Conservation (phyloP, 2,888 invertebrate genomes). For the Cerastis rubricosa region DNA sequence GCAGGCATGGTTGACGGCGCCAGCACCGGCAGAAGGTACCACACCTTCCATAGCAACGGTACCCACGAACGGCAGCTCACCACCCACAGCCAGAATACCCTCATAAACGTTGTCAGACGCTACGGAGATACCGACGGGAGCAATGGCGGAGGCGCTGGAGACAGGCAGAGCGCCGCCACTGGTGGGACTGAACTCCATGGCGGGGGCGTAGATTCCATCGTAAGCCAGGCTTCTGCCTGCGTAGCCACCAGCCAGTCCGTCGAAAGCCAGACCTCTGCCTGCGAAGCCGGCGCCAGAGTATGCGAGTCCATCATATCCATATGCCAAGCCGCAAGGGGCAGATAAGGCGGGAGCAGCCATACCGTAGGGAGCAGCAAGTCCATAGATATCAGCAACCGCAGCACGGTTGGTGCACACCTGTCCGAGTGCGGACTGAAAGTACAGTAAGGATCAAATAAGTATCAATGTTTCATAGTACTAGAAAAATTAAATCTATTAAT, state of each 20-base stretch:
- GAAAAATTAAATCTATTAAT: too few species aligned
- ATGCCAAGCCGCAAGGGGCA: slow-evolving; percentile 5
- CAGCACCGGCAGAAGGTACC: too few species aligned
- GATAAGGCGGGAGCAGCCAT: slow-evolving; percentile 18
- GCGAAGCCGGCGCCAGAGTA: background rate
- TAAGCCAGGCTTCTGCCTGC: slow-evolving; percentile 10
- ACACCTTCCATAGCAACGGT: slow-evolving; percentile 70
- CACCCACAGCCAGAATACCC: slow-evolving; percentile 65
- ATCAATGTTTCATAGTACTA: too few species aligned
- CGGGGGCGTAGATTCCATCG: slow-evolving; percentile 11
- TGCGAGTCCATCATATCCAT: slow-evolving; percentile 12
- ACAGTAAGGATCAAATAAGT: too few species aligned
- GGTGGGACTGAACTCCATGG: slow-evolving; percentile 40
- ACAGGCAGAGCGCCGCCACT: slow-evolving; percentile 53
- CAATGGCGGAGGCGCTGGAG: slow-evolving; percentile 15
- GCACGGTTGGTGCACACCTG: slow-evolving; percentile 39
- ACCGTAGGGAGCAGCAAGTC: slow-evolving; percentile 23
- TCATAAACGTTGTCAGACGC: slow-evolving; percentile 57
- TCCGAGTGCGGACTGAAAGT: slow-evolving; percentile 42
- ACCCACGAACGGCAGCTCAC: slow-evolving; percentile 73
- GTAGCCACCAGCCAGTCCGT: background rate
- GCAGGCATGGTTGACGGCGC: slow-evolving; percentile 50
- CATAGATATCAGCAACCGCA: slow-evolving; percentile 38
- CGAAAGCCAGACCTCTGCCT: slow-evolving; percentile 1
- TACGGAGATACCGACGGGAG: slow-evolving; percentile 25